Evolutionary conservation across 2,113 vertebrate genomes (phyloP).

Genomic region (Cyanistes caeruleus): DNA sequence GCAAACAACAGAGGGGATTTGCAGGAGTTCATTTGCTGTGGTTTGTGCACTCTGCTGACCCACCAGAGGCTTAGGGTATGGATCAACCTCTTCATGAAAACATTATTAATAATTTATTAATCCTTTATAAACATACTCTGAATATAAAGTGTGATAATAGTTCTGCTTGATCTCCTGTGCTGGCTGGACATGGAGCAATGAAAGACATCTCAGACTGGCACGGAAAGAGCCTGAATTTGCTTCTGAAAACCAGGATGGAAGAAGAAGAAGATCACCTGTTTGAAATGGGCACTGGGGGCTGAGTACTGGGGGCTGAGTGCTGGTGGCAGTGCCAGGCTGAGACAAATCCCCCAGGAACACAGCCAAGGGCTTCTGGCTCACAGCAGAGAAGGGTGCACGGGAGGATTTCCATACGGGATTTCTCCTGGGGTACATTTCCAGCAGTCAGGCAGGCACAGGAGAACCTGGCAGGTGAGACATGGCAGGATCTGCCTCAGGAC

Average conservation of each 20-base stretch:
- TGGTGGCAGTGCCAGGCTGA: background rate
- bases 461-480: background rate
- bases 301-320: background rate
- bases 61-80: background rate
- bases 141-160: constrained; percentile 13
- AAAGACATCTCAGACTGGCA: background rate
- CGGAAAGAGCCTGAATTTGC: background rate
- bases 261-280: background rate
- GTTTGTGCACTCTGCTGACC: background rate
- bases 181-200: background rate
- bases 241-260: background rate
- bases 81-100: constrained; percentile 7
- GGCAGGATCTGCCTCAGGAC: background rate
- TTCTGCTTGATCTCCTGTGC: background rate
- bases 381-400: rapidly evolving
- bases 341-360: rapidly evolving
- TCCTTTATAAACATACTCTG: constrained; percentile 22
- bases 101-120: constrained; percentile 53
- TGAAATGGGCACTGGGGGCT: background rate
- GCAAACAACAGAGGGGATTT: background rate
- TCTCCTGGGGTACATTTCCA: background rate
- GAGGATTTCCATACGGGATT: background rate
- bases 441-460: background rate
- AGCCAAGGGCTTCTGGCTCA: background rate
- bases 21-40: background rate